Evolutionary conservation across 2,888 invertebrate species (phyloP), one percentile per base, ranked within the genome.

Genomic region (Cancer borealis): DNA sequence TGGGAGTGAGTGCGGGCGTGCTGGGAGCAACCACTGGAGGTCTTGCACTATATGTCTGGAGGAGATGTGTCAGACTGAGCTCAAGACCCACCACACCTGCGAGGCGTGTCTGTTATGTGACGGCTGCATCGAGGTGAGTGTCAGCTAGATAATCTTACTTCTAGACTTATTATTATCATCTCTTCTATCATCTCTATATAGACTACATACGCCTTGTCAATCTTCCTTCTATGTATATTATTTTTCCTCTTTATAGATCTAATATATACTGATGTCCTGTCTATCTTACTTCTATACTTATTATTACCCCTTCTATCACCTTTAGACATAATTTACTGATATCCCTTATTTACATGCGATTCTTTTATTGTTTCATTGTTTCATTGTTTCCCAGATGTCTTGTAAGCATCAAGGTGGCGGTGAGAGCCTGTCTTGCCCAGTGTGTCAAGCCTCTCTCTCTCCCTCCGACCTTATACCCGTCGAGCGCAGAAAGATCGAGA

Each of bases 31-130:
- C 47, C 96, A 96, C 96, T 96, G 97, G 96, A 93, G 95, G 84
- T 88, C 94, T 6, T 97, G 97, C 96, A 97, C 97, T 88, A 97
- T 97, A 95, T 97, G 97, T 96, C 96, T 97, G 89, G 97, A 97
- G 96, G 97, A 97, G 95, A 96, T 97, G 96, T 97, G 97, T 45
- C 96, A 96, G 95, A 96, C 96, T 46, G 97, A 97, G 94, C 96
- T 97, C 92, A 97, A 97, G 96, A 97, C 97, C 47, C 97, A 97
- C 96, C 96, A 96, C 26, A 96, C 96, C n/a, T 97, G 97, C 96
- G 97, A 96, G 90, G 95, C 95, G 73, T 97, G 97, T 96, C 97
- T 97, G 30, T 96, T 97, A 49, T 97, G 97, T 96, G 97, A 97
- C 95, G 96, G 96, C 84, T 97, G 97, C 96, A 97, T 97, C 88